Base-by-base conservation (phyloP, 1,140 invertebrate genomes). In the Drosophila subpulchrella region DNA sequence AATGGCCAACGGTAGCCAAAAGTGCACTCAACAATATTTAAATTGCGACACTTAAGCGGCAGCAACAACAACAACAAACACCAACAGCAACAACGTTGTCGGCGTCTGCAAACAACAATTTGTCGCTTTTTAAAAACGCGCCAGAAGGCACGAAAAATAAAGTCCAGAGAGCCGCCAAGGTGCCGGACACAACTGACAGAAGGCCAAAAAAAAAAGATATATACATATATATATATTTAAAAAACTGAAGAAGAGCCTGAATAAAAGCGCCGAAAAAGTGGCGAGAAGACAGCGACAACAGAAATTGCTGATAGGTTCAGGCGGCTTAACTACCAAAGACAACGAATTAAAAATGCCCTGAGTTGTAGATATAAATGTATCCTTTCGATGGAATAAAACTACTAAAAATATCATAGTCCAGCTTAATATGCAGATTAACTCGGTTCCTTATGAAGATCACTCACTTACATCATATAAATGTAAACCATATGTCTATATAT, bases 1-100 rank as follows among this genome's bases (percentile, higher is more conserved):
- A 85, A 85, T 85, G 82, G 78, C 68, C 78, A 86, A 88, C 82
- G 82, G 83, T 86, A 86, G 82, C 82, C 82, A 82, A 85, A 85
- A 85, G 82, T 85, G 78, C 82, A 86, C 83, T 85, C 82, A 86
- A 88, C 83, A 88, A 83, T 88, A 88, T 88, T 88, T 88, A 86
- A 86, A 86, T 86, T 86, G 83, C 83, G 82, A 86, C 82, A 86
- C 82, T 86, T 86, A 88, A 86, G 75, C 81, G 68, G 78, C 63
- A 62, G 13, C 53, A 55, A 20, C 41, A 73, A 30, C 56, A 39
- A 2, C 56, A 70, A 4, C 38, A 75, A 6, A 50, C 47, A 24
- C 62, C 34, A 61, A 20, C 41, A 54, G 10, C 67, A 73, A 74
- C 56, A 73, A 61, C 73, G 46, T 53, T 72, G 79, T 75, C 81